Evolutionary conservation across 1,140 invertebrate genomes (phyloP).

Genomic region (Drosophila nigromelanica): DNA sequence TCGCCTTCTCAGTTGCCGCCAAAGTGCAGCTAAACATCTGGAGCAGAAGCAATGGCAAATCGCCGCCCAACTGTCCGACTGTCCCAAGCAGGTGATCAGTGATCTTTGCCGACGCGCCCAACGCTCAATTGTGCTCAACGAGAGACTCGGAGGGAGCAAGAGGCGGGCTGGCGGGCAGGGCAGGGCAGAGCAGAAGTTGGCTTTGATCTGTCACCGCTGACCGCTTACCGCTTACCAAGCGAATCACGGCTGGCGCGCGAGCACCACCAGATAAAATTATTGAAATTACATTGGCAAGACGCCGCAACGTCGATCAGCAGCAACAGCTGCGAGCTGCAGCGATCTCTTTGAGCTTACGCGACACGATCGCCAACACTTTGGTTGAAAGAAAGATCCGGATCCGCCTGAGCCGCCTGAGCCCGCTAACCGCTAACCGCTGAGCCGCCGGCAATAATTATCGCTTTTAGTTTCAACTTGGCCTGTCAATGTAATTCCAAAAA

Average conservation of each 20-base stretch:
- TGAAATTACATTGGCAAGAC: slow-evolving; percentile 83
- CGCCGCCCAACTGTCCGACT: slow-evolving; percentile 44
- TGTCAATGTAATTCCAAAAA: slow-evolving; percentile 82
- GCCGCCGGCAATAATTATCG: slow-evolving; percentile 78
- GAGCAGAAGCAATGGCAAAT: slow-evolving; percentile 49
- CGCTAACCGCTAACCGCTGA: slow-evolving; percentile 5
- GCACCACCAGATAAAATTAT: slow-evolving; percentile 80
- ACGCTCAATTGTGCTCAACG: slow-evolving; percentile 37
- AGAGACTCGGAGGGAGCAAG: neutral
- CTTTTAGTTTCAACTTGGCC: slow-evolving; percentile 74
- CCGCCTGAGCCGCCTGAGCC: slow-evolving; percentile 24
- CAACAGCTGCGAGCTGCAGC: slow-evolving; percentile 16
- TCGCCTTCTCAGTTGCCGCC: slow-evolving; percentile 55
- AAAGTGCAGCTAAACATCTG: slow-evolving; percentile 80
- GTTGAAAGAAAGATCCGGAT: slow-evolving; percentile 20
- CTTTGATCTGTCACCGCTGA: slow-evolving; percentile 81
- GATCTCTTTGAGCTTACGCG: slow-evolving; percentile 42
- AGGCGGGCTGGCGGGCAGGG: neutral
- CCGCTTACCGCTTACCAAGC: slow-evolving; percentile 57
- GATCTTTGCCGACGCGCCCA: slow-evolving; percentile 72
- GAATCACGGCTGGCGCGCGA: slow-evolving; percentile 74
- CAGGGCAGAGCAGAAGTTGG: slow-evolving; percentile 1
- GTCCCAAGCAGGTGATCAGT: slow-evolving; percentile 65
- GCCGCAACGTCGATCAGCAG: slow-evolving; percentile 60
- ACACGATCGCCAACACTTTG: slow-evolving; percentile 78